Evolutionary conservation across 1,140 invertebrate species (phyloP), one percentile per base, ranked within the genome.

Genomic region (Hyles vespertilio): DNA sequence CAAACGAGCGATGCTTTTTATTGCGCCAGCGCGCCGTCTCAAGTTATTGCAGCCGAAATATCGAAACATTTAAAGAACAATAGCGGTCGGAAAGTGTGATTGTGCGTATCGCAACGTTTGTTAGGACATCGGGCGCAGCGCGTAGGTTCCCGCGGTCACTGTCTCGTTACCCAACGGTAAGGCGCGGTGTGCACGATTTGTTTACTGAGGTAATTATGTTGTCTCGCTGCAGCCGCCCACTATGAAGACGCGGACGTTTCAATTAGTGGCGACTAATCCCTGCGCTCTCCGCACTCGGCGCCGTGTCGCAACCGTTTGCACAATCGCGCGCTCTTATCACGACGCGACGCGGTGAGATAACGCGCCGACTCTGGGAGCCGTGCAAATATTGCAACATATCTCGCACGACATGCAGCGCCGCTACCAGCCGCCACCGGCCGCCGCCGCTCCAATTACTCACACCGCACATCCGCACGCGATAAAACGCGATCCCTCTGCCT

Each of bases 191-290:
- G 61, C 64, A 62, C 67, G 58, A 69, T 56, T 60, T 65, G 61
- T 69, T 70, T 70, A 65, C 66, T 63, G 48, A 69, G 57, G 63
- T 69, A 74, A 74, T 74, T 70, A 74, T 67, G 59, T 58, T 65
- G 64, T 69, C 62, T 33, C 34, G 51, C 56, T 40, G 50, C 40
- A 36, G 34, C 65, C 67, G 68, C 65, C 71, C 68, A 69, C 63
- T 53, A 49, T 45, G 58, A 59, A 56, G 56, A 52, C 52, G 55
- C 57, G 59, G 62, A 68, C 69, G 60, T 69, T 74, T 71, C 66
- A 71, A 69, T 70, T 71, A 74, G 66, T 51, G 43, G 53, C 58
- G 36, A 54, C 59, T 65, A 63, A 70, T 59, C 57, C 49, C 34
- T 52, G 51, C 55, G 11, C 62, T 45, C 57, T 33, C 11, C 45